Conservation (phyloP, 2,797 vertebrate genomes). For the Alauda arvensis region DNA sequence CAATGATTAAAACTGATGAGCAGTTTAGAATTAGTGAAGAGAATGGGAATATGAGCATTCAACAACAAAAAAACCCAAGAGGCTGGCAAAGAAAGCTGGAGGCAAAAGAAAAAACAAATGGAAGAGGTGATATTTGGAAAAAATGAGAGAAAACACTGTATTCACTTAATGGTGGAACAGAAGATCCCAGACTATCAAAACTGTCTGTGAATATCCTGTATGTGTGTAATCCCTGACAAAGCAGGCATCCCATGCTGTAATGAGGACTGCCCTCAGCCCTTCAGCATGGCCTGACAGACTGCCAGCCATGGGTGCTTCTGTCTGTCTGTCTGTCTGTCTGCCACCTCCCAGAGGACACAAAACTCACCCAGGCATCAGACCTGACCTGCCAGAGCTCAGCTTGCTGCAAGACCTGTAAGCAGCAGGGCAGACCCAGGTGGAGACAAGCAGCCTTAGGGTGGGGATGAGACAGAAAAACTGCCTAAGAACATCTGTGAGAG, state of each 20-base stretch:
- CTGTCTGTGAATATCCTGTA: rapidly evolving
- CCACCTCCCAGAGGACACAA: background rate
- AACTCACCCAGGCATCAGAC: background rate
- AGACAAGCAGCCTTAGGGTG: background rate
- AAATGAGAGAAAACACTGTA: rapidly evolving
- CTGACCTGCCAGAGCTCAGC: background rate
- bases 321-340: background rate
- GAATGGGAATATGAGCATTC: background rate
- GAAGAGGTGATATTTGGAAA: background rate
- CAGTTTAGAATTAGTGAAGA: background rate
- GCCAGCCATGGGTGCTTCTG: background rate
- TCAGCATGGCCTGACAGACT: background rate
- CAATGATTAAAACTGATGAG: background rate
- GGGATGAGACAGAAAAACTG: background rate
- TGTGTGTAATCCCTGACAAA: background rate
- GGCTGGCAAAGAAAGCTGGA: background rate
- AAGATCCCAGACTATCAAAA: background rate
- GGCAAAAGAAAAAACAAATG: background rate
- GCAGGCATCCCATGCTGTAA: background rate
- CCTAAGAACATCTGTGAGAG: background rate
- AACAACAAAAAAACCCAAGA: background rate
- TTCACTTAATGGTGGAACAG: background rate
- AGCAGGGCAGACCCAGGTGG: background rate
- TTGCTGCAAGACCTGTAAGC: background rate
- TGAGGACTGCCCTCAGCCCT: background rate